Percentiles rank a stretch among this genome's conserved stretches.
These are phyloP conservation scores for Acleris emargana DNA, from an alignment of 2,888 invertebrate genomes.

Conservation along the genomic window DNA sequence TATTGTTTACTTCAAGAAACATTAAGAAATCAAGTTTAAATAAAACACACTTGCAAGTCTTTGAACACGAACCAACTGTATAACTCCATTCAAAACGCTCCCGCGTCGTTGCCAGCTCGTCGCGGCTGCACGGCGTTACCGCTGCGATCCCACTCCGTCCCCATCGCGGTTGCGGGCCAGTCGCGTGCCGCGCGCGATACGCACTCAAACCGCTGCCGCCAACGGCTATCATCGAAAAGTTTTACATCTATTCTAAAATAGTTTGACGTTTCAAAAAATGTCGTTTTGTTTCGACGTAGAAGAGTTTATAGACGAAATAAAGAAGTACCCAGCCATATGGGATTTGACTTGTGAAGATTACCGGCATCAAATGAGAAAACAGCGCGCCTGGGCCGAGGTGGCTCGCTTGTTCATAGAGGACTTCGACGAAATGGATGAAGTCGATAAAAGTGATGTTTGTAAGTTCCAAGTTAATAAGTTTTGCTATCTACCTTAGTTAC, in stretches of 20 bases:
- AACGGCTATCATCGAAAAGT: conserved; percentile 23
- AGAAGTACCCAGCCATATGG: conserved; percentile 66
- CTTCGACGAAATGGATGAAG: conserved; percentile 56
- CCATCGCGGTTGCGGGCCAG: conserved; percentile 48
- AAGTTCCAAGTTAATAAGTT: conserved; percentile 48
- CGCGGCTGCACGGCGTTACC: conserved; percentile 27
- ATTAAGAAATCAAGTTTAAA: conserved; percentile 3
- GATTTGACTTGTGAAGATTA: conserved; percentile 57
- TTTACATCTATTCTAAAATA: not conserved
- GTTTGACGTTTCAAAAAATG: conserved; percentile 39
- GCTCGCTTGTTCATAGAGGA: conserved; percentile 61
- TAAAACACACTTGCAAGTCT: conserved; percentile 8
- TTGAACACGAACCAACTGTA: conserved; percentile 24
- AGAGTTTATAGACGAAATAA: conserved; percentile 65
- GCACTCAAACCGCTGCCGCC: conserved; percentile 46
- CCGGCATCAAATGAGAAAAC: conserved; percentile 53
- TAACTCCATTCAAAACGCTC: conserved; percentile 41
- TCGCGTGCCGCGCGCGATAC: conserved; percentile 51
- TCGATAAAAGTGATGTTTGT: conserved; percentile 64
- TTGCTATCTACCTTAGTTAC: no score
- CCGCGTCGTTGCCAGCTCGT: conserved; percentile 46
- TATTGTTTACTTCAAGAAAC: not conserved
- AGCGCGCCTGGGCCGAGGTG: conserved; percentile 61
- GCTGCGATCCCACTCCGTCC: conserved; percentile 33
- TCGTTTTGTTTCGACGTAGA: conserved; percentile 62